These are phyloP conservation scores for Chrysogorgia sp. DNA, from an alignment of 92 coral and sea anemone species.

Conservation along the genomic window DNA sequence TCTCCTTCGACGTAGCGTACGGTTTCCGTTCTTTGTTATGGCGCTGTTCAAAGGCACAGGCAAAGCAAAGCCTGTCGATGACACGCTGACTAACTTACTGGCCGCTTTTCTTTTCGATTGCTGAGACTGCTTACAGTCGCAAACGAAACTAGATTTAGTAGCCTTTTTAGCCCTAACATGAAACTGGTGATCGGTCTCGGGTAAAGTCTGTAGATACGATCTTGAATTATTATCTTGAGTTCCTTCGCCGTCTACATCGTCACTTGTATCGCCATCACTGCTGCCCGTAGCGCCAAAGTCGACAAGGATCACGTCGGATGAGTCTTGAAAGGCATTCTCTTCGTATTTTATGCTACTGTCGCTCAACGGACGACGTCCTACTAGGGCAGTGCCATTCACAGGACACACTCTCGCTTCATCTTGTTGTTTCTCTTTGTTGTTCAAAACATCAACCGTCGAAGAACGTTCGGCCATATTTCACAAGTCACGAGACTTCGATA, in stretches of 20 bases:
- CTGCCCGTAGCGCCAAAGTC: slow-evolving; percentile 19
- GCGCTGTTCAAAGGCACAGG: neutral
- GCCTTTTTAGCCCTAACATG: slow-evolving; percentile 11
- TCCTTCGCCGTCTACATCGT: neutral
- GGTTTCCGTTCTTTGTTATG: neutral
- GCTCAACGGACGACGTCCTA: slow-evolving; percentile 34
- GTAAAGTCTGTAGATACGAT: neutral
- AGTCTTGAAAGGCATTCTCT: slow-evolving; percentile 46
- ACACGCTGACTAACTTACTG: slow-evolving; percentile 2
- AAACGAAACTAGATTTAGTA: slow-evolving; percentile 4
- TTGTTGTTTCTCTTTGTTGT: neutral
- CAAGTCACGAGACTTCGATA: neutral
- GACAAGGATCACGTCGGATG: slow-evolving; percentile 37
- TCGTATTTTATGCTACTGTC: slow-evolving; percentile 40
- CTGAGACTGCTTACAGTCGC: slow-evolving; percentile 37
- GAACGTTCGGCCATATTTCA: slow-evolving; percentile 29
- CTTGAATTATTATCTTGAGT: neutral
- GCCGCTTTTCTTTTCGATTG: slow-evolving; percentile 37
- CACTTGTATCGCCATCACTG: slow-evolving; percentile 32
- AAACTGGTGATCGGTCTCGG: neutral
- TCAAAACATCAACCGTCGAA: slow-evolving; percentile 1
- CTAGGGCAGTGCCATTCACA: neutral
- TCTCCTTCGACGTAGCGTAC: neutral
- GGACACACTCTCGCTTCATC: neutral
- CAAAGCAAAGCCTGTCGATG: neutral